Base-by-base conservation (phyloP, 2,113 vertebrate species). In the Nothocercus nigrocapillus region DNA sequence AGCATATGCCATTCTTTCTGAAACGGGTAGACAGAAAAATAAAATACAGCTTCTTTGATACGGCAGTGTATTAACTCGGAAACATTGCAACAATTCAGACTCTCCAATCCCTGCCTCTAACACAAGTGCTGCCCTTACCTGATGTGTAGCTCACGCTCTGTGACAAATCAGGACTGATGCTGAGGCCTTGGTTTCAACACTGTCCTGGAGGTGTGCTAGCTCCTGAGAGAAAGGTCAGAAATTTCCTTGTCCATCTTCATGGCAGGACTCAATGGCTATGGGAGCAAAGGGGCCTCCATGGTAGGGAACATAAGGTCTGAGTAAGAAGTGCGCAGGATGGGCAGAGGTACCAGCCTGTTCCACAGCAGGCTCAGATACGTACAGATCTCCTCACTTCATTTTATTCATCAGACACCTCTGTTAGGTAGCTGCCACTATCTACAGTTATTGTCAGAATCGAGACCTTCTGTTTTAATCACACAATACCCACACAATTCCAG, bases 381-480 rank as follows among this genome's bases (percentile, higher is more conserved):
- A 66, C 25, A 84, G 78, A 68, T 19, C 63, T 74, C 61, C 34
- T 69, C 81, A 3, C 82, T 87, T 51, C 81, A 30, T 53, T 91
- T 73, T 10, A 74, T 59, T 73, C 86, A 83, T 25, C 78, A 84
- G 42, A 47, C 21, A 13, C 47, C 61, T 82, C 81, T 78, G 73
- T n/a, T 45, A 68, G 0, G 0, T 34, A 62, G 34, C 34, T 92
- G 77, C 42, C 70, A 90, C 86, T 83, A 94, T 83, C 61, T 82
- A 19, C 80, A 61, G 73, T 68, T 69, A 75, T 38, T 84, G 86
- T 6, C 69, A 78, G 83, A 21, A 78, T 75, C 61, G 42, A 89
- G 83, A 88, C 34, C 53, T 92, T 89, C 81, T 58, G 82, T 89
- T 91, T 87, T 79, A 85, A 85, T 90, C 66, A 69, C 56, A 64